Conservation (phyloP, 2,797 vertebrate genomes). For the Cheirogaleus major region DNA sequence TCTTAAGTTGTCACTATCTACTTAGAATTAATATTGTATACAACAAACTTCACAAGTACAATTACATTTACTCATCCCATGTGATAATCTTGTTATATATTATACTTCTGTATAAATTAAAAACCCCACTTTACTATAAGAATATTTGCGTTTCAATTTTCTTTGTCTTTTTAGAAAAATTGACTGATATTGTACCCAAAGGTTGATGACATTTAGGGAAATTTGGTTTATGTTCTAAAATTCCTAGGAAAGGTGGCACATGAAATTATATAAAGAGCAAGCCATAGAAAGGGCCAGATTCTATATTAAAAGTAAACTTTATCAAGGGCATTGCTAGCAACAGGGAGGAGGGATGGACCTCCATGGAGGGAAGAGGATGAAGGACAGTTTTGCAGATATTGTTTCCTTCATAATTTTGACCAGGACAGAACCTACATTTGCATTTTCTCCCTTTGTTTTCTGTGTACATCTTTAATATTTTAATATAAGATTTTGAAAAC, state of each 20-base stretch:
- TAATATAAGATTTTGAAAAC: background rate
- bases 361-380: background rate
- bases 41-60: background rate
- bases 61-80: background rate
- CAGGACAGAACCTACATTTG: background rate
- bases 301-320: background rate
- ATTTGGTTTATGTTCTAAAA: background rate
- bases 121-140: background rate
- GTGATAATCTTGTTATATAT: background rate
- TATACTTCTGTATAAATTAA: background rate
- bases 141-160: background rate
- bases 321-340: background rate
- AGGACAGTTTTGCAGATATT: background rate
- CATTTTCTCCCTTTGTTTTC: background rate
- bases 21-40: background rate
- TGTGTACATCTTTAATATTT: background rate
- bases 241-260: background rate
- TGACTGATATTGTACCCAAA: background rate
- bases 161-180: background rate
- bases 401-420: background rate
- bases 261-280: background rate
- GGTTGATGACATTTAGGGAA: background rate
- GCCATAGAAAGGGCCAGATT: background rate
- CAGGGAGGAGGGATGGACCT: background rate
- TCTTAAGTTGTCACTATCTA: background rate